These are phyloP conservation scores for Cephalopholis sonnerati DNA, from an alignment of 2,113 vertebrate species.

Conservation along the genomic window DNA sequence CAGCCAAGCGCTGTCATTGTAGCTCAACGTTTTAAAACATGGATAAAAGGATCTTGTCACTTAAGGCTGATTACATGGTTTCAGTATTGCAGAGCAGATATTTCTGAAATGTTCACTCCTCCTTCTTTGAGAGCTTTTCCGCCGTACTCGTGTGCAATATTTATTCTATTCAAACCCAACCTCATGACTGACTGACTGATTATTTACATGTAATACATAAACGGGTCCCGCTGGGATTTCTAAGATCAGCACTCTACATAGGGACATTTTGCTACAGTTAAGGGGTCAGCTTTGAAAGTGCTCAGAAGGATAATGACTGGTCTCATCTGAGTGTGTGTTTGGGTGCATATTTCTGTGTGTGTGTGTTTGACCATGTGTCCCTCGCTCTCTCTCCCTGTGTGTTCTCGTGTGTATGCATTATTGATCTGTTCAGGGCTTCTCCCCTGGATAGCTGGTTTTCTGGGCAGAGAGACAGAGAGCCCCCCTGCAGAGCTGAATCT, in stretches of 20 bases:
- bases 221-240: slow-evolving; percentile 22
- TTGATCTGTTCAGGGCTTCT: slow-evolving; percentile 55
- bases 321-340: background rate
- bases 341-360: too few relatives aligned
- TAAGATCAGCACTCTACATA: background rate
- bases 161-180: slow-evolving; percentile 38
- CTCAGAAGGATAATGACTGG: slow-evolving; percentile 22
- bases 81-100: slow-evolving; percentile 15
- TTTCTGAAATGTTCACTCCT: slow-evolving; percentile 17
- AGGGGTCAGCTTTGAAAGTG: slow-evolving; percentile 45
- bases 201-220: slow-evolving; percentile 32
- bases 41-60: slow-evolving; percentile 51
- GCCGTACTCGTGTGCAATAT: background rate
- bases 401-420: slow-evolving; percentile 38
- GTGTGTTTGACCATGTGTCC: background rate
- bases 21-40: slow-evolving; percentile 26
- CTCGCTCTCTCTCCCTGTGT: too few relatives aligned
- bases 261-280: slow-evolving; percentile 35
- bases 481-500: slow-evolving; percentile 47
- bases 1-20: slow-evolving; percentile 1
- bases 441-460: slow-evolving; percentile 29
- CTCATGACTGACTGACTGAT: slow-evolving; percentile 29
- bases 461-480: slow-evolving; percentile 28
- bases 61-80: slow-evolving; percentile 54
- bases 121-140: slow-evolving; percentile 19